These are phyloP conservation scores for Acipenser ruthenus DNA, from an alignment of 2,797 vertebrate species.

Conservation along the genomic window DNA sequence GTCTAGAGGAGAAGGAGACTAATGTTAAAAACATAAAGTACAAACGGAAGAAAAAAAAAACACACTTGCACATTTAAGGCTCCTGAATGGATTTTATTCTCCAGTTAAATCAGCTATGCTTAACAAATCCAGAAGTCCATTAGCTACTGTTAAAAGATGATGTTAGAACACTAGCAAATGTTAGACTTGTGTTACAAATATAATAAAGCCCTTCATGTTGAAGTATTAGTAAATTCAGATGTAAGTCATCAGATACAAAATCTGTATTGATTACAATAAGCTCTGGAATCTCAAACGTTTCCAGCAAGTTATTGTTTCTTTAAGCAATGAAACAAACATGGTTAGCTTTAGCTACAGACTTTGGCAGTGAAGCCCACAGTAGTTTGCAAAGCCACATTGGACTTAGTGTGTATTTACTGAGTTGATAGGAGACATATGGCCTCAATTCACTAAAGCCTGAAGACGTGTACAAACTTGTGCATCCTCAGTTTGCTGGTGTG, in stretches of 20 bases:
- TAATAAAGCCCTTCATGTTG: constrained; percentile 13
- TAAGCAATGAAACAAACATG: constrained; percentile 15
- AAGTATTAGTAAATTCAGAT: constrained; percentile 17
- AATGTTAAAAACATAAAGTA: too few relatives aligned
- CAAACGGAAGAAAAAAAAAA: too few relatives aligned
- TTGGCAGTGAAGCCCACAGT: constrained; percentile 12
- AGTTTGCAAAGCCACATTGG: constrained; percentile 9
- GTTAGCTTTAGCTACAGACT: constrained; percentile 24
- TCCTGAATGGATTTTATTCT: too few relatives aligned
- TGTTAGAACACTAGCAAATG: background rate
- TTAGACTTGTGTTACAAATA: background rate
- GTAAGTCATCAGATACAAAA: constrained; percentile 15
- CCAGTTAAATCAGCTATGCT: too few relatives aligned
- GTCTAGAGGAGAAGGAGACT: too few relatives aligned
- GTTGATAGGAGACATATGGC: constrained; percentile 23
- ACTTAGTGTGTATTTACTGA: constrained; percentile 12
- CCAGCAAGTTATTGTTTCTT: constrained; percentile 21
- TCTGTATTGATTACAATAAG: constrained; percentile 22
- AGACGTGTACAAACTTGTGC: background rate
- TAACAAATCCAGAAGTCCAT: constrained; percentile 27
- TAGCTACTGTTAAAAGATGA: constrained; percentile 34
- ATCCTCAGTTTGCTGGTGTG: background rate
- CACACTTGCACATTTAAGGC: too few relatives aligned
- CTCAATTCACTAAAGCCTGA: constrained; percentile 17
- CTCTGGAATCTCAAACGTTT: constrained; percentile 24